A percentile compares a stretch with the other conserved stretches of the same genome.
Conservation (phyloP, 2,888 invertebrate species). For the Myathropa florea region DNA sequence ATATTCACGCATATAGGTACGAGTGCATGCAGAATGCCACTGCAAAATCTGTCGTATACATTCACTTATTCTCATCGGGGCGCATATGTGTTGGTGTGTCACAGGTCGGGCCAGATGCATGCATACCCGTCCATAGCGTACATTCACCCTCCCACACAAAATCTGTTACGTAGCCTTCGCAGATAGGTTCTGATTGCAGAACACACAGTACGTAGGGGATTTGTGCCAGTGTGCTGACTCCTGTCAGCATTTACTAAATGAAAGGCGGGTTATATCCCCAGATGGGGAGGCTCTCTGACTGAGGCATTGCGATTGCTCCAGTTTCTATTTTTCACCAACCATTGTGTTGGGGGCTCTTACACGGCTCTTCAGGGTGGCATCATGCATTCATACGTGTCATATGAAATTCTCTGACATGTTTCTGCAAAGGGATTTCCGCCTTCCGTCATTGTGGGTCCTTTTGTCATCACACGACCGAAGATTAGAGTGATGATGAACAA, state of each 20-base stretch:
- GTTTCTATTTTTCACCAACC: conserved; percentile 62
- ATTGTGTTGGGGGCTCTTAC: conserved; percentile 50
- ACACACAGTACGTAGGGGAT: conserved; percentile 58
- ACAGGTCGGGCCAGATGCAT: not conserved
- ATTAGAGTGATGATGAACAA: conserved; percentile 60
- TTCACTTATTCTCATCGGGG: conserved; percentile 56
- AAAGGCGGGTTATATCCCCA: conserved; percentile 66
- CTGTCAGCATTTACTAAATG: conserved; percentile 71
- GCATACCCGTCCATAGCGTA: not conserved
- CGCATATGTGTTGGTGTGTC: not conserved
- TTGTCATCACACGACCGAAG: conserved; percentile 51
- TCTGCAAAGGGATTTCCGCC: conserved; percentile 67
- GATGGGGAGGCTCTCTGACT: conserved; percentile 27
- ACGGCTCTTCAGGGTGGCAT: conserved; percentile 57
- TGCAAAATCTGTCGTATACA: conserved; percentile 64
- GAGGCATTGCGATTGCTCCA: conserved; percentile 67
- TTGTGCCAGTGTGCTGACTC: conserved; percentile 69
- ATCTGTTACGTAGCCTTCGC: conserved; percentile 41
- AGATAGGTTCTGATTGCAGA: conserved; percentile 66
- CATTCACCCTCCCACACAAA: not conserved
- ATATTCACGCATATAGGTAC: not conserved
- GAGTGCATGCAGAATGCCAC: not conserved
- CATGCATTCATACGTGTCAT: conserved; percentile 65
- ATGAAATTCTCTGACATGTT: conserved; percentile 69
- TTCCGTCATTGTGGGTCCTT: conserved; percentile 53